Evolutionary conservation across 1,140 invertebrate genomes (phyloP).

Genomic region (Melanaphis sacchari): DNA sequence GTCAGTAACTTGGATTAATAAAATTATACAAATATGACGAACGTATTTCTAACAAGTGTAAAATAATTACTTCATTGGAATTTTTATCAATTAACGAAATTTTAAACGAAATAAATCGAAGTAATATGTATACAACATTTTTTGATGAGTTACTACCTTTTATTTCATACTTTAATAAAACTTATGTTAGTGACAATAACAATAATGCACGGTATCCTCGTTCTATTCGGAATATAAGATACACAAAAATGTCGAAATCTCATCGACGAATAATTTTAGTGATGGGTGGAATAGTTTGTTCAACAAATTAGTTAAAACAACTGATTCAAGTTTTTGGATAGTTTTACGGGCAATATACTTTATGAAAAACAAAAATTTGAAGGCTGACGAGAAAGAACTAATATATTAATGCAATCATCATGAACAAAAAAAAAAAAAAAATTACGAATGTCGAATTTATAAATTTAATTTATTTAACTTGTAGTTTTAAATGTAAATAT

Average conservation of each 20-base stretch:
- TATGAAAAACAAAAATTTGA: neutral
- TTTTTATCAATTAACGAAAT: no score
- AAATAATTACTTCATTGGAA: no score
- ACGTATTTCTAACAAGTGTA: no score
- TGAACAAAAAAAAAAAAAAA: no score
- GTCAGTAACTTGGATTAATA: neutral
- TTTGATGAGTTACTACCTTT: neutral
- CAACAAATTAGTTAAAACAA: neutral
- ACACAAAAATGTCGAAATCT: neutral
- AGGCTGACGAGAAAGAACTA: no score
- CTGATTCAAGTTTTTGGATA: slow-evolving; percentile 1
- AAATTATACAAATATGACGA: no score
- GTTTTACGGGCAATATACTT: neutral
- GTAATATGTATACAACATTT: neutral
- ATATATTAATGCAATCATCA: no score
- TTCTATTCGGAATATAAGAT: neutral
- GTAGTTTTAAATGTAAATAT: no score
- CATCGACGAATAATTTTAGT: neutral
- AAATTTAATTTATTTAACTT: no score
- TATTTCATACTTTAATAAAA: slow-evolving; percentile 14
- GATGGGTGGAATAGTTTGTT: neutral
- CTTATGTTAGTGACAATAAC: slow-evolving; percentile 13
- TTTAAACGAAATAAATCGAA: no score
- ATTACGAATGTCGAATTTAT: no score
- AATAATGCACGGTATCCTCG: neutral